Conservation (phyloP, 2,888 invertebrate genomes). For the Dorcus parallelipipedus region DNA sequence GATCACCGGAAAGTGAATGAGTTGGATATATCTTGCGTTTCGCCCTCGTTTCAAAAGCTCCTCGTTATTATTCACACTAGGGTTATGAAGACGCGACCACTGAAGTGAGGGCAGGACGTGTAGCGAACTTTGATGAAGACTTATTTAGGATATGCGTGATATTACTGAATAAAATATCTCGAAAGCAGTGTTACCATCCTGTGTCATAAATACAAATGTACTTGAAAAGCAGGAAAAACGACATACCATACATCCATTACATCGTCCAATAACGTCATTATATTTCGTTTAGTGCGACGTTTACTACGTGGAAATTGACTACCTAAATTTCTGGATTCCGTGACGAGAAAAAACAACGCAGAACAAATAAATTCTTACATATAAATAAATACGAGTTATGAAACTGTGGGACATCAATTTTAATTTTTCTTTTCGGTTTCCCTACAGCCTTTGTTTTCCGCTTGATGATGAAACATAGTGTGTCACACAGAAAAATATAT, state of each 20-base stretch:
- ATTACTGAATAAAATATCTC: slow-evolving; percentile 16
- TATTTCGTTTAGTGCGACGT: slow-evolving; percentile 19
- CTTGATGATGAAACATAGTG: no score
- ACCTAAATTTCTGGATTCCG: slow-evolving; percentile 9
- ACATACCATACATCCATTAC: background rate
- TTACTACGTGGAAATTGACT: slow-evolving; percentile 4
- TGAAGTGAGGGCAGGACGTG: slow-evolving; percentile 24
- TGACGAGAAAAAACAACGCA: background rate
- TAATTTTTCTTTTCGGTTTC: no score
- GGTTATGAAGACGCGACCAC: slow-evolving; percentile 32
- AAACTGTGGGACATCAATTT: no score
- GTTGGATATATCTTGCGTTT: slow-evolving; percentile 1
- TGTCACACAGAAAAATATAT: no score
- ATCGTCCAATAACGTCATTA: slow-evolving; percentile 10
- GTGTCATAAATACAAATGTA: background rate
- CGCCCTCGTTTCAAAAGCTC: slow-evolving; percentile 4
- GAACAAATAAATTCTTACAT: background rate
- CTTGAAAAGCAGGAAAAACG: background rate
- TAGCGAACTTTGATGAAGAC: slow-evolving; percentile 31
- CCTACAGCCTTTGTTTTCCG: no score
- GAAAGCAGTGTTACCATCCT: background rate
- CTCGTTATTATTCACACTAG: slow-evolving; percentile 38
- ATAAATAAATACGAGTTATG: no score
- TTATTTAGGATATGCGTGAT: slow-evolving; percentile 26
- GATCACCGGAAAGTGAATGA: background rate